These are phyloP conservation scores for Drosophila parvula DNA, from an alignment of 1,140 invertebrate species.

Conservation along the genomic window DNA sequence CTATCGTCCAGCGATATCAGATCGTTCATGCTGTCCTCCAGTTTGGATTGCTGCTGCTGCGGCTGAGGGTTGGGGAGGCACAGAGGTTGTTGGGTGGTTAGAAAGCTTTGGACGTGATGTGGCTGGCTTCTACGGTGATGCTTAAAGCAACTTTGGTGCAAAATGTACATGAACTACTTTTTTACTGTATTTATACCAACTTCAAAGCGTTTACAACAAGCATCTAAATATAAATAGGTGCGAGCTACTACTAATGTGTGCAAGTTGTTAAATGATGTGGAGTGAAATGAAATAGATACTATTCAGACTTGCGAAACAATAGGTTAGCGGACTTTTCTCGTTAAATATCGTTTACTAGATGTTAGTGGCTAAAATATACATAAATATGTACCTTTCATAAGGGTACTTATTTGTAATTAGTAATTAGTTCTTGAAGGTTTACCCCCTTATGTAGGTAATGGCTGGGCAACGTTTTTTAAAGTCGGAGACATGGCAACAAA, in stretches of 20 bases:
- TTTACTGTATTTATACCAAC: not conserved
- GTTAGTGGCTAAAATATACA: not conserved
- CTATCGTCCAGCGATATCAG: slow-evolving; percentile 83
- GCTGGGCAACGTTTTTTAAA: not conserved
- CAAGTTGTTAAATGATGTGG: not conserved
- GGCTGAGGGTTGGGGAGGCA: slow-evolving; percentile 33
- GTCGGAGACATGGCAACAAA: not conserved
- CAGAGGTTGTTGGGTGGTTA: slow-evolving; percentile 29
- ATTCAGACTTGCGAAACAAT: no score
- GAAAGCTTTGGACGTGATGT: slow-evolving; percentile 29
- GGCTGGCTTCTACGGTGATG: slow-evolving; percentile 13
- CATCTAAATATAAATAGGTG: slow-evolving; percentile 8
- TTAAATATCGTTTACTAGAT: not conserved
- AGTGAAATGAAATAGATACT: not conserved
- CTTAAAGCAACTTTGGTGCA: slow-evolving; percentile 19
- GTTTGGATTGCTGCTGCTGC: slow-evolving; percentile 50
- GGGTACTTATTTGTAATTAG: not conserved
- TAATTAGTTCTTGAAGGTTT: not conserved
- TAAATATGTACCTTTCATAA: not conserved
- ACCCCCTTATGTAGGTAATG: not conserved
- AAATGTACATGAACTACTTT: slow-evolving; percentile 15
- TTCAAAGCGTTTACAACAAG: slow-evolving; percentile 11
- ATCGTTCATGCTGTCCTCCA: slow-evolving; percentile 79
- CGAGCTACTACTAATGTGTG: slow-evolving; percentile 20
- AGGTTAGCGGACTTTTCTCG: not conserved